These are phyloP conservation scores for Syritta pipiens DNA, from an alignment of 2,888 invertebrate species.

Conservation along the genomic window DNA sequence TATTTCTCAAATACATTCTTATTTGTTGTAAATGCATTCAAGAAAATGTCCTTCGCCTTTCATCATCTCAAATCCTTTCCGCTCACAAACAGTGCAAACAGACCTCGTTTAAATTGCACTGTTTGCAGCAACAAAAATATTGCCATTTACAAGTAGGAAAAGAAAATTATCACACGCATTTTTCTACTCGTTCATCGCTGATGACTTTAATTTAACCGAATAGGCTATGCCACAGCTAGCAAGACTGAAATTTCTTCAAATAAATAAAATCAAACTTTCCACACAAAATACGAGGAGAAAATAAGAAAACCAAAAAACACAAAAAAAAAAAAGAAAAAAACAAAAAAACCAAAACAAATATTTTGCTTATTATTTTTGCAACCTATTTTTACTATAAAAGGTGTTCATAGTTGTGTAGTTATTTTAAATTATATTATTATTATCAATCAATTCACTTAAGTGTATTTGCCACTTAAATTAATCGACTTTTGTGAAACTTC, in stretches of 20 bases:
- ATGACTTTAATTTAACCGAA: conserved; percentile 3
- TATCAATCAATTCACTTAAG: background rate
- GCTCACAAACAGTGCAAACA: no score
- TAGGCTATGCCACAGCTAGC: conserved; percentile 18
- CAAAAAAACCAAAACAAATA: background rate
- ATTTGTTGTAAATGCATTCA: no score
- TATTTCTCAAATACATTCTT: no score
- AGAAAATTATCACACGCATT: background rate
- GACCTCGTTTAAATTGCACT: no score
- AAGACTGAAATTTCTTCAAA: conserved; percentile 1
- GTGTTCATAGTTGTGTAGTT: conserved; percentile 23
- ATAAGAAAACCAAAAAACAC: background rate
- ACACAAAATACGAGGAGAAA: conserved; percentile 11
- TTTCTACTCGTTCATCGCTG: background rate
- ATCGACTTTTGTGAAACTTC: conserved; percentile 34
- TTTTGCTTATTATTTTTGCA: conserved; percentile 38
- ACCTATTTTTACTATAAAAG: conserved; percentile 12
- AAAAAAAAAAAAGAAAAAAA: background rate
- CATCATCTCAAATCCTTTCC: no score
- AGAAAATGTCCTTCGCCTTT: no score
- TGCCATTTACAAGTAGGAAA: background rate
- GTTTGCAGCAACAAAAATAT: background rate
- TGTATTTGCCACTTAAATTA: conserved; percentile 20
- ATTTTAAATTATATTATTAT: background rate
- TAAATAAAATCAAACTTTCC: conserved; percentile 23